These are phyloP conservation scores for Cassiopea xamachana DNA, from an alignment of 30 jellyfish, hydroid and myxozoan genomes.

Conservation along the genomic window DNA sequence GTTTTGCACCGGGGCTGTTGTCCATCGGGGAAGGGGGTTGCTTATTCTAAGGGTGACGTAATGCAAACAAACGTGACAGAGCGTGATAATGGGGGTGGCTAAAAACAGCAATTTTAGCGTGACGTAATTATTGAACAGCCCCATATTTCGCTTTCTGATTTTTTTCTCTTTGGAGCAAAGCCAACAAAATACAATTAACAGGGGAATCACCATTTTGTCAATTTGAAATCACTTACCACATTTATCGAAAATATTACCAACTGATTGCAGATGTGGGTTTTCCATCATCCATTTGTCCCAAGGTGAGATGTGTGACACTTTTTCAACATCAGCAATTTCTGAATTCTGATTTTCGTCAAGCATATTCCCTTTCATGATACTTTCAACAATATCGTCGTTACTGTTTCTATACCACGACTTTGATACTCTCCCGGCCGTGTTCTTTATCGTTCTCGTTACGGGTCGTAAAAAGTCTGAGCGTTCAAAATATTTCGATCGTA, in stretches of 20 bases:
- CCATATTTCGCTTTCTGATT: too few relatives aligned
- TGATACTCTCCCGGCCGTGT: neutral
- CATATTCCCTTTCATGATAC: neutral
- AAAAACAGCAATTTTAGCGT: too few relatives aligned
- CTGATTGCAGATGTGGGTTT: conserved; percentile 68
- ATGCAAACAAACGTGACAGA: too few relatives aligned
- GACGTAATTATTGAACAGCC: too few relatives aligned
- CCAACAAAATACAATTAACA: too few relatives aligned
- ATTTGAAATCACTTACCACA: conserved; percentile 75
- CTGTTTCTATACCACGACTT: neutral
- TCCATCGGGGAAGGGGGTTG: too few relatives aligned
- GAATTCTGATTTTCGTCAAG: neutral
- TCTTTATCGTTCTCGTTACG: conserved; percentile 49
- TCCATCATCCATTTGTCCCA: conserved; percentile 92
- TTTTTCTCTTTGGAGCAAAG: too few relatives aligned
- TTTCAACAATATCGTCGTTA: neutral
- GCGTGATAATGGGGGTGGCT: too few relatives aligned
- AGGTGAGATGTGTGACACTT: neutral
- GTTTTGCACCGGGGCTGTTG: too few relatives aligned
- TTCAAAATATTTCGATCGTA: conserved; percentile 65
- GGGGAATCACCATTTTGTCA: neutral
- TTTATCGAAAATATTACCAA: conserved; percentile 86
- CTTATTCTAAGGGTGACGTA: too few relatives aligned
- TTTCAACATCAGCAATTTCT: neutral
- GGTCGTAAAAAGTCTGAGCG: conserved; percentile 71